Conservation (phyloP, 2,888 invertebrate species). For the Tiliacea citrago region DNA sequence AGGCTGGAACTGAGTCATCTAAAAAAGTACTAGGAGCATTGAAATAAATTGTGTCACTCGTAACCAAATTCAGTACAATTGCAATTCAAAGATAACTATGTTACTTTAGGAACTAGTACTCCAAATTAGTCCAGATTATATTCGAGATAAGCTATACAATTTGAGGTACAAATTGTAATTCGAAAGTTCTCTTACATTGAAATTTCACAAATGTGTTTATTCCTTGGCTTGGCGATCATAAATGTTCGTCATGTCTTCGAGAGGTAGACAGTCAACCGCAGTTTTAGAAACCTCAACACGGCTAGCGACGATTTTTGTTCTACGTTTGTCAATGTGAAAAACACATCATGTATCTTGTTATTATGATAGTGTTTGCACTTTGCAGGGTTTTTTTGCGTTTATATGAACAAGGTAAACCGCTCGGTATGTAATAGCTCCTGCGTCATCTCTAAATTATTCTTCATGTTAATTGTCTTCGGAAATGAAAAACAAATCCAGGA, state of each 20-base stretch:
- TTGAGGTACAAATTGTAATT: not conserved
- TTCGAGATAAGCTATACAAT: not conserved
- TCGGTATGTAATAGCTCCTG: not conserved
- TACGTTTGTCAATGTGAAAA: conserved; percentile 1
- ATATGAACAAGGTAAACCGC: not conserved
- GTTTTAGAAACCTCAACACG: not conserved
- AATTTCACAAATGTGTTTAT: not conserved
- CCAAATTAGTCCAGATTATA: not conserved
- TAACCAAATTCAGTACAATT: not conserved
- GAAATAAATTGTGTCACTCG: not conserved
- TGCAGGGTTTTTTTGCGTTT: conserved; percentile 6
- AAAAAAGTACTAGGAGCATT: not conserved
- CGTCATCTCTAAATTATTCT: not conserved
- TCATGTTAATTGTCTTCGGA: not conserved
- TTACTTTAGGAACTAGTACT: not conserved
- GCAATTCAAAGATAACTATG: not conserved
- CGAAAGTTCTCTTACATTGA: not conserved
- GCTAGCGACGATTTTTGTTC: not conserved
- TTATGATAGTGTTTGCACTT: not conserved
- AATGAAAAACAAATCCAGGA: not conserved
- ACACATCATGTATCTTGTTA: not conserved
- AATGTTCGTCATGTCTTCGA: not conserved
- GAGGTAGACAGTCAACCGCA: not conserved
- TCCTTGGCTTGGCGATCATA: not conserved
- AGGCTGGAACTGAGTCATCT: conserved; percentile 6